A percentile compares a stretch with the other conserved stretches of the same genome.
Conservation (phyloP, 1,140 invertebrate species). For the Papilio glaucus region DNA sequence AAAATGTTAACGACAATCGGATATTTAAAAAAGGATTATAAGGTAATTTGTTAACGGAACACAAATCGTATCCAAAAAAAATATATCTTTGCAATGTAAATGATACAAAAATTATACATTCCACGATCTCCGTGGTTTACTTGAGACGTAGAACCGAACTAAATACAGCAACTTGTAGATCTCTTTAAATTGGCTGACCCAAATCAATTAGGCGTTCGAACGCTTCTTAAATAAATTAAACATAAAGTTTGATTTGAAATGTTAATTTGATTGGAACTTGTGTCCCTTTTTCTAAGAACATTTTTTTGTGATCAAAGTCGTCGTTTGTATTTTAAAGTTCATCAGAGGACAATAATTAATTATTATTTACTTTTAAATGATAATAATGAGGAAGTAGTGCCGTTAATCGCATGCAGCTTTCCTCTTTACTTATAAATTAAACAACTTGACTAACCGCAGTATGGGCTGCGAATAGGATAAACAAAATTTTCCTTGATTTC, state of each 20-base stretch:
- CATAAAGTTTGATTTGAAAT: constrained; percentile 18
- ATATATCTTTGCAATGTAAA: constrained; percentile 24
- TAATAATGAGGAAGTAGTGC: no score
- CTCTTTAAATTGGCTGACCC: neutral
- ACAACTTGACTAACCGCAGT: no score
- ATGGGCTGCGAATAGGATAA: no score
- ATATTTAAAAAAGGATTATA: constrained; percentile 37
- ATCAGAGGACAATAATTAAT: no score
- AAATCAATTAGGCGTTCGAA: constrained; percentile 12
- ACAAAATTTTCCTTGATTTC: no score
- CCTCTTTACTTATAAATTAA: no score
- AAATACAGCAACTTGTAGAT: neutral
- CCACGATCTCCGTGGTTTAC: neutral
- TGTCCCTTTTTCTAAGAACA: neutral
- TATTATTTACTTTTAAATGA: no score
- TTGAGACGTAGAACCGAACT: neutral
- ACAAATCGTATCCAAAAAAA: constrained; percentile 27
- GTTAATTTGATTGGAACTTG: neutral
- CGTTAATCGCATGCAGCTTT: no score
- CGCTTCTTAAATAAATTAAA: constrained; percentile 9
- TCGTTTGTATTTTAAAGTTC: no score
- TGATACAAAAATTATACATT: constrained; percentile 13
- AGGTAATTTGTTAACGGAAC: constrained; percentile 52
- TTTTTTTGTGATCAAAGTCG: no score
- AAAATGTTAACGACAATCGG: constrained; percentile 1